Evolutionary conservation across 1,140 invertebrate genomes (phyloP).

Genomic region (Drosophila teissieri): DNA sequence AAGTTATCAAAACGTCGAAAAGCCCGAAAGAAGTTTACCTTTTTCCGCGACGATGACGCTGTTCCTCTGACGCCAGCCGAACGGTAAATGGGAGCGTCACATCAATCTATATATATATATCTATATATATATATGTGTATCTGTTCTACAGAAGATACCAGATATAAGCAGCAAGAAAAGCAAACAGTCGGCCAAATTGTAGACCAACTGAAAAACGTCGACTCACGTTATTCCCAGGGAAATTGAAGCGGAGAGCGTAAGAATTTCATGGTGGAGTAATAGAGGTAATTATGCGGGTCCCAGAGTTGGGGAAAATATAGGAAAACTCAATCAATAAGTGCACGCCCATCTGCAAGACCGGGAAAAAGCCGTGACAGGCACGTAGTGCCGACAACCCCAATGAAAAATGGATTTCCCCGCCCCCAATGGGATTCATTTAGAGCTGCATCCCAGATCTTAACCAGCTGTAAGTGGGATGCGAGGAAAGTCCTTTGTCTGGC

Average conservation of each 20-base stretch:
- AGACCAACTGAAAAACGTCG: constrained; percentile 53
- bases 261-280: constrained; percentile 33
- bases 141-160: constrained; percentile 8
- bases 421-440: not conserved
- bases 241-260: constrained; percentile 41
- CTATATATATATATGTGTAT: constrained; percentile 1
- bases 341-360: constrained; percentile 21
- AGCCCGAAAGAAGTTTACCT: constrained; percentile 24
- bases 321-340: constrained; percentile 60
- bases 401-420: not conserved
- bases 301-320: constrained; percentile 1
- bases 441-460: constrained; percentile 14
- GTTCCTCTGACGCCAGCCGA: constrained; percentile 43
- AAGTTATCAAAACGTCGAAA: constrained; percentile 63
- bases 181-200: constrained; percentile 27
- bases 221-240: constrained; percentile 69
- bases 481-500: constrained; percentile 37
- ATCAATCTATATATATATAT: not conserved
- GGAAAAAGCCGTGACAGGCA: constrained; percentile 42
- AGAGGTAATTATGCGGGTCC: constrained; percentile 60
- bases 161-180: constrained; percentile 39
- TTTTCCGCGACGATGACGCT: constrained; percentile 16
- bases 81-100: constrained; percentile 47
- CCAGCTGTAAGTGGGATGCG: not conserved
- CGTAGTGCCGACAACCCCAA: constrained; percentile 32